Evolutionary conservation across 2,888 invertebrate species (phyloP), one percentile per base, ranked within the genome.

Genomic region (Brachyptera risi): DNA sequence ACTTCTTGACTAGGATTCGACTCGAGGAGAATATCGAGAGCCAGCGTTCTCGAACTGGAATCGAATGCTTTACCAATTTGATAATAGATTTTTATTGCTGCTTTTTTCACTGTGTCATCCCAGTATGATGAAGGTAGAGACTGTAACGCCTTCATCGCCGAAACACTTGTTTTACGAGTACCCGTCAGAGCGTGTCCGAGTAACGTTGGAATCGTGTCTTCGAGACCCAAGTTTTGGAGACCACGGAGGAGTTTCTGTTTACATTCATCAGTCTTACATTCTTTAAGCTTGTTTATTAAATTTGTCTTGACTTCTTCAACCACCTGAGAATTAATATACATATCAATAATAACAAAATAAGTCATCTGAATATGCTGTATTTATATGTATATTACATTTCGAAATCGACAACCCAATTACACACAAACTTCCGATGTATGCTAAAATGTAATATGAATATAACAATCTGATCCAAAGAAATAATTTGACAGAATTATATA

Each of bases 41-140:
- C 87, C 57, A 87, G 68, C 0, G 85, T 85, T 68, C 90, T 78
- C 0, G 85, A 81, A 65, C 87, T 88, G 27, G 86, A 85, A 70
- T 88, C 88, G 70, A 83, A 84, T 49, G 77, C 79, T 63, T 75
- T 76, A 17, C 76, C 77, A 1, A 79, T 69, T 71, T 87, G 84
- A 67, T 81, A 83, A 68, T 85, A 85, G 1, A 85, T 79, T 56
- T 74, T 76, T n/a, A 76, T 72, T 0, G 83, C 82, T 0, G 73
- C 69, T 56, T 69, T 72, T 35, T 81, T 75, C 23, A 85, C 76
- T 24, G 73, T 67, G 1, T 67, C 58, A 54, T 71, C 69, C 76
- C 76, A 78, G 3, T 74, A 68, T 1, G 70, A 67, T 0, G 72
- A 65, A 0, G 79, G 78, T 15, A 86, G 78, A 0, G 78, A 71